Base-by-base conservation (phyloP, 2,888 invertebrate species). In the Drosophila dives region DNA sequence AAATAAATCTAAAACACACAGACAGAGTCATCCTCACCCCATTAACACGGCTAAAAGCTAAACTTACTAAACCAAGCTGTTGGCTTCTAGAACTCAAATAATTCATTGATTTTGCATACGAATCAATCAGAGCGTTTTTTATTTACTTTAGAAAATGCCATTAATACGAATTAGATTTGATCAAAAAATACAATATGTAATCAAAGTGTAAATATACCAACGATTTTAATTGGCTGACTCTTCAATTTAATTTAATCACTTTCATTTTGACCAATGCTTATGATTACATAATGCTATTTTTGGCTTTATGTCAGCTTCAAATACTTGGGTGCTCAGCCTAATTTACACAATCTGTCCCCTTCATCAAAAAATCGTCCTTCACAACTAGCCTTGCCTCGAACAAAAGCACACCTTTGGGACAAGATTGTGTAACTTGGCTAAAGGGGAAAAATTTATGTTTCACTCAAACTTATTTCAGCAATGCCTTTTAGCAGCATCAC, bases 251-350 rank as follows among this genome's bases (percentile, higher is more conserved):
- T n/a, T n/a, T n/a, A 50, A 68, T 51, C 26, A 26, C 50, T 50
- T 48, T 68, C 40, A 38, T 48, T 58, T 66, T 59, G 50, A 65
- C 58, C 63, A 61, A 51, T 54, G 58, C n/a, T 71, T 36, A 20
- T 33, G 29, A 45, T 45, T 32, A 23, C 89, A 77, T 87, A 87
- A 89, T 87, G 85, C 87, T 77, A 77, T 86, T 85, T 90, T 80
- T 82, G 85, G 75, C 83, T 54, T 81, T 86, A 73, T 83, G 82
- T 75, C 77, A 67, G 82, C 72, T 67, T 75, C 76, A 77, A 80
- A 76, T 75, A 73, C 61, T n/a, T n/a, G n/a, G n/a, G n/a, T n/a
- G n/a, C n/a, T n/a, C n/a, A n/a, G 85, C 85, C 80, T 84, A 85
- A 81, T 85, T 89, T 84, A 86, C 77, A 80, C 80, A 85, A 81